Evolutionary conservation across 1,140 invertebrate species (phyloP).

Genomic region (Lordiphosa collinella): DNA sequence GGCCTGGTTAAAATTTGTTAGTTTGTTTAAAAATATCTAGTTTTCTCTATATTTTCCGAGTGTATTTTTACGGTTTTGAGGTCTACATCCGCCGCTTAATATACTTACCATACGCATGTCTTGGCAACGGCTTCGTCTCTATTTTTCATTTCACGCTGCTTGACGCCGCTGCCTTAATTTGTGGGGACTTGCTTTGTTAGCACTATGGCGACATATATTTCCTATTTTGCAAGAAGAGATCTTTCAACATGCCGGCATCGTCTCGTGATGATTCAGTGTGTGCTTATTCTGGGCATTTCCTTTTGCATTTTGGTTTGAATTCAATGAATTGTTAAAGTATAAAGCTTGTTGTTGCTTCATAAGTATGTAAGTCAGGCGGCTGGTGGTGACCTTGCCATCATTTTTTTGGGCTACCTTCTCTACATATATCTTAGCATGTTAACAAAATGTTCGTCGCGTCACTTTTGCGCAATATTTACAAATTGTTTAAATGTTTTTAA

Average conservation of each 20-base stretch:
- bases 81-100: slow-evolving; percentile 11
- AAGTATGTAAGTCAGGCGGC: slow-evolving; percentile 1
- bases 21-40: too few species aligned
- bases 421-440: slow-evolving; percentile 27
- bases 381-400: slow-evolving; percentile 33
- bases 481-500: slow-evolving; percentile 45
- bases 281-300: slow-evolving; percentile 53
- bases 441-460: slow-evolving; percentile 39
- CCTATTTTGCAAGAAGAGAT: slow-evolving; percentile 49
- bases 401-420: slow-evolving; percentile 22
- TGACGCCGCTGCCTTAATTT: slow-evolving; percentile 57
- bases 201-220: slow-evolving; percentile 30
- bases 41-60: too few species aligned
- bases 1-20: too few species aligned
- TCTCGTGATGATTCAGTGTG: slow-evolving; percentile 29
- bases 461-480: slow-evolving; percentile 56
- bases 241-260: slow-evolving; percentile 16
- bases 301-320: slow-evolving; percentile 29
- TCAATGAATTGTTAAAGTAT: neutral
- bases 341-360: neutral
- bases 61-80: neutral
- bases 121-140: slow-evolving; percentile 35
- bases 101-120: slow-evolving; percentile 20
- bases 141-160: slow-evolving; percentile 54
- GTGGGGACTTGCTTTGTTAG: slow-evolving; percentile 49